phyloP scores from a whole-genome alignment of 2,797 vertebrate species.

The Coendou prehensilis region DNA sequence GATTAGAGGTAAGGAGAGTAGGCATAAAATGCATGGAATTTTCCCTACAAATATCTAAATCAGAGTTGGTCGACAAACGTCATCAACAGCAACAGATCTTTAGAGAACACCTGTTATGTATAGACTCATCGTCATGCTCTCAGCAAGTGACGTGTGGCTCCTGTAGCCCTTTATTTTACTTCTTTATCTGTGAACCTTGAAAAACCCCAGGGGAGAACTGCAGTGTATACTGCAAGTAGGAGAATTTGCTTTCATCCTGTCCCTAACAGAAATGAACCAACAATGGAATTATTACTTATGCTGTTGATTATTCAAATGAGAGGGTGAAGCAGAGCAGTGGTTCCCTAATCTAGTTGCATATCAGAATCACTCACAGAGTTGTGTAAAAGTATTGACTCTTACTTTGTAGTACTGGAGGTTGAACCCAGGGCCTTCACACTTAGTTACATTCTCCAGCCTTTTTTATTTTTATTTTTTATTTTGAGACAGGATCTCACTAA shows the following conservation, averaged over 20 bases:
- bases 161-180: conserved; percentile 56
- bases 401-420: background rate
- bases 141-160: background rate
- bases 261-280: background rate
- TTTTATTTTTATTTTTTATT: background rate
- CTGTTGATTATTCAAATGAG: conserved; percentile 57
- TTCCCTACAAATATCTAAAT: conserved; percentile 45
- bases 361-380: conserved; percentile 59
- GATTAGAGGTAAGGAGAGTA: conserved; percentile 42
- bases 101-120: conserved; percentile 21
- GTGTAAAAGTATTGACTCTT: conserved; percentile 13
- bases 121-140: conserved; percentile 42
- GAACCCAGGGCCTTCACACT: background rate
- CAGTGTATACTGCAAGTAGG: conserved; percentile 48
- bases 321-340: background rate
- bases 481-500: background rate
- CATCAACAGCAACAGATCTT: conserved; percentile 46
- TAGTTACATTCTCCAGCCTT: background rate
- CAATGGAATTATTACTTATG: conserved; percentile 61
- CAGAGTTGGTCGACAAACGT: conserved; percentile 14
- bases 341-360: conserved; percentile 14
- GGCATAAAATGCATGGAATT: background rate
- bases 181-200: conserved; percentile 46
- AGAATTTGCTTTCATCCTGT: conserved; percentile 38
- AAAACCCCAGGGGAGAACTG: conserved; percentile 6